A percentile compares a stretch with the other conserved stretches of the same genome.
phyloP scores from a whole-genome alignment of 2,888 invertebrate genomes.

The Punctoribates punctum region DNA sequence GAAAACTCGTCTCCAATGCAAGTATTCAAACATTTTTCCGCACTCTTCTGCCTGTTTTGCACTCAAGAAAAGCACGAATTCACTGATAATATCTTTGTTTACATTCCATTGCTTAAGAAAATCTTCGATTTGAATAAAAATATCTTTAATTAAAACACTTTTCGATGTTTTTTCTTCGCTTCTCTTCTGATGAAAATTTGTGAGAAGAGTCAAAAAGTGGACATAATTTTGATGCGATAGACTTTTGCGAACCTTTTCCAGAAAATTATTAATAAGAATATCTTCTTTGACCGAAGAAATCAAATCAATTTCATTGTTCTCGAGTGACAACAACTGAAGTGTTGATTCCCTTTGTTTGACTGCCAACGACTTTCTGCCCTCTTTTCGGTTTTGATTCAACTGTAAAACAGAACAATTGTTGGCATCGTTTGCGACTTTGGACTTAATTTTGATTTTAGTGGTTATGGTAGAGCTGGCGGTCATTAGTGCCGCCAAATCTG shows the following conservation, averaged over 20 bases:
- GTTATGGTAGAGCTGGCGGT: conserved; percentile 43
- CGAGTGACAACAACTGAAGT: conserved; percentile 17
- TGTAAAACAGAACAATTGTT: not conserved
- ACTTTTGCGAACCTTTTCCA: conserved; percentile 35
- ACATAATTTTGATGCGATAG: conserved; percentile 35
- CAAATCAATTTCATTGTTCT: conserved; percentile 21
- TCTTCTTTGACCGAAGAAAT: conserved; percentile 30
- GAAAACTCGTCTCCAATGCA: conserved; percentile 41
- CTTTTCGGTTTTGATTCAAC: not conserved
- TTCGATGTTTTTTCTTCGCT: not conserved
- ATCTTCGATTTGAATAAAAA: conserved; percentile 33
- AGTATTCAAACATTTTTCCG: conserved; percentile 42
- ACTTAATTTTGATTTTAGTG: conserved; percentile 37
- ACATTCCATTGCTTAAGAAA: conserved; percentile 34
- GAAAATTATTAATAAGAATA: conserved; percentile 31
- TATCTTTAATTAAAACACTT: conserved; percentile 14
- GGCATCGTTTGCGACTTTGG: not conserved
- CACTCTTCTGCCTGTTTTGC: conserved; percentile 34
- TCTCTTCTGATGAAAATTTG: conserved; percentile 29
- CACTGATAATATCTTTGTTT: conserved; percentile 36
- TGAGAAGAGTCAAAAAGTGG: conserved; percentile 35
- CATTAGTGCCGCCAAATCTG: conserved; percentile 43
- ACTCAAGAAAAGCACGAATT: conserved; percentile 41
- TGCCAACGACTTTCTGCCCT: conserved; percentile 15
- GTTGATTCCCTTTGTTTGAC: conserved; percentile 38